Evolutionary conservation across 2,888 invertebrate species (phyloP), one percentile per base, ranked within the genome.

Genomic region (Dolomedes plantarius): DNA sequence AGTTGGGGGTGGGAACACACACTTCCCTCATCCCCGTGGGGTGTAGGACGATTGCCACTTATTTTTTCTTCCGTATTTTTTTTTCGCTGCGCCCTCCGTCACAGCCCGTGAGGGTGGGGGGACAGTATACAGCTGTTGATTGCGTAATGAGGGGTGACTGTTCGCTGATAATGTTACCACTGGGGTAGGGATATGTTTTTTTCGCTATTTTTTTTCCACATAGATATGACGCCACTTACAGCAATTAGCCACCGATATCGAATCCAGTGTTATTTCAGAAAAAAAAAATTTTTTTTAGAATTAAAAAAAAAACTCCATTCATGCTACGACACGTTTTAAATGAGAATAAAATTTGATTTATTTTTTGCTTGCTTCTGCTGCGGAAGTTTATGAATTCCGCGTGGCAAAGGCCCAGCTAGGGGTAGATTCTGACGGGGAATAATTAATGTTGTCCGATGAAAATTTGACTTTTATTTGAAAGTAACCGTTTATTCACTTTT

Each of bases 101-200:
- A 56, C 56, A 56, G 23, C 19, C 2, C 23, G 19, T 46, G 27
- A n/a, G 56, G 29, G 74, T n/a, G 71, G 76, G 39, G 69, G 41
- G 72, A 41, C 27, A 46, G 29, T 39, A 72, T 72, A 85, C 83
- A 85, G 83, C 83, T 85, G 83, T 85, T 85, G 83, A 85, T 78
- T 85, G 77, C 77, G 77, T 85, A 78, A 85, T 31, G 62, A 56
- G 69, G 67, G 69, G 28, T 73, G 69, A 69, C 23, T 31, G 27
- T 56, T 80, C 80, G 29, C 76, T 36, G 77, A 56, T 72, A 64
- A 31, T 65, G 41, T 56, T 56, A 23, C 56, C 56, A 56, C 56
- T 67, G 39, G 11, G 71, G 36, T 5, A 27, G 68, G 23, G 31
- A 31, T 39, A 64, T 39, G n/a, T 31, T 50, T n/a, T 76, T 76